Evolutionary conservation across 2,113 vertebrate genomes (phyloP).

Genomic region (Pagrus major): DNA sequence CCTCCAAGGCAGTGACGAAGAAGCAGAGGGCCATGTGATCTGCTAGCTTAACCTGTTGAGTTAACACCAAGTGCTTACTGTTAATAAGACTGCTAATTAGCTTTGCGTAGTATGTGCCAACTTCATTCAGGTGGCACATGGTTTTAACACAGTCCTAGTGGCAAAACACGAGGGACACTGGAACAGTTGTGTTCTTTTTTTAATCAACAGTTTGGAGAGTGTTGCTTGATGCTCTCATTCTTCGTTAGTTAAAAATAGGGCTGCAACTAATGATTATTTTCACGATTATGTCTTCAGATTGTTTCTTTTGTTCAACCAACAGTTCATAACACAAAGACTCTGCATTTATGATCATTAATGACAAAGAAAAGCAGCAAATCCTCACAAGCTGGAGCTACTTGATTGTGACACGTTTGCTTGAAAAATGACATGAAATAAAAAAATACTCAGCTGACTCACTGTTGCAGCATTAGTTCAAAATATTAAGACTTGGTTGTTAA

Average conservation of each 20-base stretch:
- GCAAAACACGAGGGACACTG: neutral
- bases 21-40: slow-evolving; percentile 37
- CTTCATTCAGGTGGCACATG: slow-evolving; percentile 41
- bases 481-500: neutral
- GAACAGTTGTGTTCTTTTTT: neutral
- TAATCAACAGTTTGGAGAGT: neutral
- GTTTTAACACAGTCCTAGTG: slow-evolving; percentile 1
- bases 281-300: too few relatives aligned
- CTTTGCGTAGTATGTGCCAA: slow-evolving; percentile 62
- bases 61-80: slow-evolving; percentile 61
- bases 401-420: too few relatives aligned
- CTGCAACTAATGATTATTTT: too few relatives aligned
- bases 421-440: too few relatives aligned
- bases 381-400: too few relatives aligned
- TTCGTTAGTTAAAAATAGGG: neutral
- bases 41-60: slow-evolving; percentile 55
- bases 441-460: too few relatives aligned
- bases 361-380: too few relatives aligned
- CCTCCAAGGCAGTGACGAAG: slow-evolving; percentile 4
- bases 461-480: neutral
- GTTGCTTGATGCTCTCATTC: neutral
- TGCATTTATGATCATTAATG: too few relatives aligned
- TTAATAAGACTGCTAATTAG: slow-evolving; percentile 66
- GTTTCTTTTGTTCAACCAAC: too few relatives aligned
- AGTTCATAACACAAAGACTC: too few relatives aligned